These are phyloP conservation scores for Bucorvus abyssinicus DNA, from an alignment of 2,797 vertebrate species.

Conservation along the genomic window DNA sequence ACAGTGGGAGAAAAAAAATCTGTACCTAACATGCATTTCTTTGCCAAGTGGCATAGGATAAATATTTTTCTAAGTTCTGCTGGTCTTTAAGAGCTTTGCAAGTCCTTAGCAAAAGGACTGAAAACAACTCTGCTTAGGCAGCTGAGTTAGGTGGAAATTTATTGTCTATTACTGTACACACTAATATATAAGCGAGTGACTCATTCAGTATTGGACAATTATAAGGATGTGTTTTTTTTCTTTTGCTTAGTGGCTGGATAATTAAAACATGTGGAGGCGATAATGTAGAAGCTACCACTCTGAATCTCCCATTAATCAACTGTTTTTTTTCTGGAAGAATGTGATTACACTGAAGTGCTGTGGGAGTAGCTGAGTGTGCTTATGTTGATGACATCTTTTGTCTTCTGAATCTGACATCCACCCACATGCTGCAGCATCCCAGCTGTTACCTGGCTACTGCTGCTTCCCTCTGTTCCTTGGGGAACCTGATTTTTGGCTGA, in stretches of 20 bases:
- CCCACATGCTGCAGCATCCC: neutral
- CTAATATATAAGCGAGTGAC: neutral
- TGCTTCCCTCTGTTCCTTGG: neutral
- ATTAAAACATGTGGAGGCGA: neutral
- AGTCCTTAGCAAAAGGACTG: neutral
- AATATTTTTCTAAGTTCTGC: neutral
- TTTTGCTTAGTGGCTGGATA: neutral
- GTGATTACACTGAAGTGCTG: conserved; percentile 41
- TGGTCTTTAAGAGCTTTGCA: neutral
- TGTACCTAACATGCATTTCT: neutral
- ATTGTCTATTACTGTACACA: neutral
- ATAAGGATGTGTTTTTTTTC: neutral
- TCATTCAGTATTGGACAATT: neutral
- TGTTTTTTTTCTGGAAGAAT: neutral
- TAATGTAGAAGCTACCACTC: neutral
- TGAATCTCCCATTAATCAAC: neutral
- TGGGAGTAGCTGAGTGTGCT: conserved; percentile 28
- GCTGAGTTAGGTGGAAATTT: neutral
- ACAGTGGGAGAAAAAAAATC: neutral
- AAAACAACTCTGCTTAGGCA: neutral
- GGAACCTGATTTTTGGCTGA: neutral
- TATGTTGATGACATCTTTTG: conserved; percentile 5
- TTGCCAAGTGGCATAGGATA: neutral
- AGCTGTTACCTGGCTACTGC: conserved; percentile 43
- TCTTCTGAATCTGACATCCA: conserved; percentile 23